Evolutionary conservation across 2,888 invertebrate species (phyloP).

Genomic region (Frankliniella intonsa): DNA sequence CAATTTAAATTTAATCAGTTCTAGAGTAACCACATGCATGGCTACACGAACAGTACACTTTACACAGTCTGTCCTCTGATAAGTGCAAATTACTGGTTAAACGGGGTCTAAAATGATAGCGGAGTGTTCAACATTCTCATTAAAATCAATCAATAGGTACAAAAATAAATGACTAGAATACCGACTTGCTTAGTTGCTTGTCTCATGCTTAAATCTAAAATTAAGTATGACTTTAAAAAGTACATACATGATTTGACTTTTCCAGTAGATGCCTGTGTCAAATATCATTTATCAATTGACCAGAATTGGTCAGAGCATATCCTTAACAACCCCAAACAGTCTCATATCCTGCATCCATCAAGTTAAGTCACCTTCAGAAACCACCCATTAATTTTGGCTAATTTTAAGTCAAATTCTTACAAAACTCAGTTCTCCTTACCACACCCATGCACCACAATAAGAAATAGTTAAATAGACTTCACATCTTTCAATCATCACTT

Average conservation of each 20-base stretch:
- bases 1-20: constrained; percentile 18
- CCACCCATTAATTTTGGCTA: too few species aligned
- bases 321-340: constrained; percentile 12
- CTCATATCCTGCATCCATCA: not conserved
- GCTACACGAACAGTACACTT: not conserved
- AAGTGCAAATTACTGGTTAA: not conserved
- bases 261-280: not conserved
- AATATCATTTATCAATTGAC: not conserved
- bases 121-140: constrained; percentile 6
- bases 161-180: constrained; percentile 27
- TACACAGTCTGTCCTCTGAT: not conserved
- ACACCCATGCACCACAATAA: too few species aligned
- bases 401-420: too few species aligned
- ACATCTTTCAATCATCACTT: too few species aligned
- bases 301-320: not conserved
- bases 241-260: not conserved
- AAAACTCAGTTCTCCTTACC: too few species aligned
- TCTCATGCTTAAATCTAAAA: not conserved
- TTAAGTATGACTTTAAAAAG: not conserved
- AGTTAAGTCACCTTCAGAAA: too few species aligned
- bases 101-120: not conserved
- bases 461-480: too few species aligned
- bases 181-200: not conserved
- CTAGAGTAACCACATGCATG: not conserved
- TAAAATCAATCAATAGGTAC: constrained; percentile 23